A percentile compares a stretch with the other conserved stretches of the same genome.
Conservation (phyloP, 2,888 invertebrate genomes). For the Macrostomum cliftonense region DNA sequence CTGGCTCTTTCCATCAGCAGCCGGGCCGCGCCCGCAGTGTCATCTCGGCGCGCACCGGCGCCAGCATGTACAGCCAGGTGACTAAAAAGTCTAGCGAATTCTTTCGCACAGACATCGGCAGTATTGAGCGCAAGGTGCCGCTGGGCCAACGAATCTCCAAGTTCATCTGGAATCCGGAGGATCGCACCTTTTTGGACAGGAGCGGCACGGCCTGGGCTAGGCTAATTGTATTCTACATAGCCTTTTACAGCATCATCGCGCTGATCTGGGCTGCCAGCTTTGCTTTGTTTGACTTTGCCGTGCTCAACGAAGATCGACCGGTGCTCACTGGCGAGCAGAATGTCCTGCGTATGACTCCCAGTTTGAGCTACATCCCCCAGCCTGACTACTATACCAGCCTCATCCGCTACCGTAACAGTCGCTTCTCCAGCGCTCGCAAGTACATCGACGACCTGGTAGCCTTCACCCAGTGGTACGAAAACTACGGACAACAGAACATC, state of each 20-base stretch:
- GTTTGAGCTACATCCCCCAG: constrained; percentile 1
- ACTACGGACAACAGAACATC: neutral
- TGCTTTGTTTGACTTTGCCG: constrained; percentile 50
- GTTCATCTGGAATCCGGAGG: constrained; percentile 79
- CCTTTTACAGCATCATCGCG: constrained; percentile 71
- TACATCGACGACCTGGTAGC: constrained; percentile 3
- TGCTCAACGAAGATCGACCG: constrained; percentile 3
- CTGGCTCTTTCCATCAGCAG: no score
- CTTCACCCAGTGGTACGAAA: constrained; percentile 5
- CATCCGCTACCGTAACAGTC: neutral
- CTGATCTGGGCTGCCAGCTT: constrained; percentile 80
- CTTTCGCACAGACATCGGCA: no score
- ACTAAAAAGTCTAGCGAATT: no score
- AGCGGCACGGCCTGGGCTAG: constrained; percentile 78
- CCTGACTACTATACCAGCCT: constrained; percentile 6
- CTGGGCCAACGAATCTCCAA: neutral
- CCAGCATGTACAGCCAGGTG: no score
- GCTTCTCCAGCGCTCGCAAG: neutral
- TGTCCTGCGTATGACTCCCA: constrained; percentile 2
- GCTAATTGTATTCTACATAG: constrained; percentile 76
- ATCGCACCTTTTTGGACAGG: constrained; percentile 70
- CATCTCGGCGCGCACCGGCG: no score
- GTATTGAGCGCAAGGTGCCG: no score
- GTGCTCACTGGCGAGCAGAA: constrained; percentile 5
- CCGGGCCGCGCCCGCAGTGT: no score